These are phyloP conservation scores for Sebastes hopkinsi DNA, from an alignment of 2,797 vertebrate genomes.

Conservation along the genomic window DNA sequence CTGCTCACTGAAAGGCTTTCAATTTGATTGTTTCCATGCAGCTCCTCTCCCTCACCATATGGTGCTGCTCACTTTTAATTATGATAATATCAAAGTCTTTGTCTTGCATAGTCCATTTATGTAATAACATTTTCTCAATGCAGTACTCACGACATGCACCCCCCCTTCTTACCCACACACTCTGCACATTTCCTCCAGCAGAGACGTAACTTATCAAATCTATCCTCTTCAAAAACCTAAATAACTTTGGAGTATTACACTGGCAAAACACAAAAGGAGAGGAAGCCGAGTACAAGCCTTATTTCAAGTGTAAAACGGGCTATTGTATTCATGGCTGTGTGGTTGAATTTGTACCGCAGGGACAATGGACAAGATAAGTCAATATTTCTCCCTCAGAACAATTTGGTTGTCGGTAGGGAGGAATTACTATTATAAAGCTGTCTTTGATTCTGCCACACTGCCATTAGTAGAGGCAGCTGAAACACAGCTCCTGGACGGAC, in stretches of 20 bases:
- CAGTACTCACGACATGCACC: constrained; percentile 50
- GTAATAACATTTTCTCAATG: constrained; percentile 82
- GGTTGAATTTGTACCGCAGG: constrained; percentile 45
- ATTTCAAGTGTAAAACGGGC: constrained; percentile 53
- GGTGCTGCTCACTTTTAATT: constrained; percentile 85
- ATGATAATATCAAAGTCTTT: constrained; percentile 85
- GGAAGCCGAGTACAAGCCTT: constrained; percentile 27
- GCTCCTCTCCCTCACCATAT: constrained; percentile 82
- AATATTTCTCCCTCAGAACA: constrained; percentile 64
- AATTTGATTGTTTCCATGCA: constrained; percentile 82
- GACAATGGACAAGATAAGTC: constrained; percentile 57
- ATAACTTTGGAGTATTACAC: constrained; percentile 59
- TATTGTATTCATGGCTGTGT: constrained; percentile 42
- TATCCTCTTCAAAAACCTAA: constrained; percentile 39
- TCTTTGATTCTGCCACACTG: constrained; percentile 54
- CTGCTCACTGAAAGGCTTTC: constrained; percentile 79
- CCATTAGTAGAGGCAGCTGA: constrained; percentile 55
- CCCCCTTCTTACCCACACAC: constrained; percentile 8
- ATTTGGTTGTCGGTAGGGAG: constrained; percentile 54
- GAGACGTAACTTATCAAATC: constrained; percentile 68
- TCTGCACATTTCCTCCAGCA: constrained; percentile 36
- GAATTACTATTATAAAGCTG: constrained; percentile 67
- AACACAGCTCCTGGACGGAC: constrained; percentile 26
- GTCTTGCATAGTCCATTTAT: constrained; percentile 85
- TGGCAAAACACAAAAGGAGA: constrained; percentile 35